Percentiles rank a stretch among this genome's conserved stretches.
Evolutionary conservation across 2,113 vertebrate species (phyloP).

Genomic region (Barbus barbus): DNA sequence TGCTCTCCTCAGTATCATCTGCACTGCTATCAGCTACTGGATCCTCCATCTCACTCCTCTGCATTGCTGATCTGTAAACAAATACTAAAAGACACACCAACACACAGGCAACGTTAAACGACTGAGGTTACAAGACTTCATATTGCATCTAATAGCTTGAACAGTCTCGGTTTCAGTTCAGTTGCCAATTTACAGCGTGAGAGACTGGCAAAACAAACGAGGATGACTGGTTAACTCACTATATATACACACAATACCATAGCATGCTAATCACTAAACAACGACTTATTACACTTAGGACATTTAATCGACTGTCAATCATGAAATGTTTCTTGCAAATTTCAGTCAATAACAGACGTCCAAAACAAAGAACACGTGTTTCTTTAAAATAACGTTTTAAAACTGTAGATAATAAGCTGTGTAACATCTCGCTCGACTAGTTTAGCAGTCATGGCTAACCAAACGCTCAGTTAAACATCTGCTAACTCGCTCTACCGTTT

Average conservation of each 20-base stretch:
- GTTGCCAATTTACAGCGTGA: background rate
- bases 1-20: constrained; percentile 52
- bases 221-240: background rate
- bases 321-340: background rate
- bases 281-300: background rate
- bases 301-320: background rate
- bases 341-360: background rate
- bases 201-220: background rate
- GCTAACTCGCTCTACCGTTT: background rate
- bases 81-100: background rate
- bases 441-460: constrained; percentile 24
- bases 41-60: constrained; percentile 73
- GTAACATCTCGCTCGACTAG: constrained; percentile 12
- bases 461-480: background rate
- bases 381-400: background rate
- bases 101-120: background rate
- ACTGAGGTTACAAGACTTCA: background rate
- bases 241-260: too few relatives aligned
- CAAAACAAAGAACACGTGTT: background rate
- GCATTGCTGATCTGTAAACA: constrained; percentile 64
- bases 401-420: background rate
- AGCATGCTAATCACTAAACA: background rate
- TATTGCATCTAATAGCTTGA: background rate
- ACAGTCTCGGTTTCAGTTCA: background rate
- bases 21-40: constrained; percentile 41